Percentiles rank a stretch among this genome's conserved stretches.
Evolutionary conservation across 2,113 vertebrate species (phyloP).

Genomic region (Gymnorhina tibicen): DNA sequence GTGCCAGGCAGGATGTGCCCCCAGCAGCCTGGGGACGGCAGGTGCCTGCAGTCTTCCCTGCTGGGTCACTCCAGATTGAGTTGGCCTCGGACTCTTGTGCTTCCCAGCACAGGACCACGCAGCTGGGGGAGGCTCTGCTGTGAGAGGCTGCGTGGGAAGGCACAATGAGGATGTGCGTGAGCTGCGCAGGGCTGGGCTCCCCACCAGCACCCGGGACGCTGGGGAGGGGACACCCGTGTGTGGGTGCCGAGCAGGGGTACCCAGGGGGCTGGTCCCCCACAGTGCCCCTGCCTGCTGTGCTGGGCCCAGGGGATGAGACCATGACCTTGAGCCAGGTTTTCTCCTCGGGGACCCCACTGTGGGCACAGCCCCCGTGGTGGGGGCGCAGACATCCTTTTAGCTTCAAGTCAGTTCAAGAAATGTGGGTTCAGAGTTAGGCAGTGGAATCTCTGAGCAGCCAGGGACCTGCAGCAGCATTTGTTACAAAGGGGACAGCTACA

Average conservation of each 20-base stretch:
- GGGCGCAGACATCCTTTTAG: accelerated
- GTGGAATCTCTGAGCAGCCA: neutral
- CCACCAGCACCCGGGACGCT: neutral
- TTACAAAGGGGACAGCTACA: neutral
- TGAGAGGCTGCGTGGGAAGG: neutral
- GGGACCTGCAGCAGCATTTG: neutral
- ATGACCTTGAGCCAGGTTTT: constrained; percentile 30
- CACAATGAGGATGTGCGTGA: neutral
- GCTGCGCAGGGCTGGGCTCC: neutral
- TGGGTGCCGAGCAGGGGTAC: neutral
- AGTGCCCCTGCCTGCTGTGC: neutral
- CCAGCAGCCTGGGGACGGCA: neutral
- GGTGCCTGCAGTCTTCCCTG: accelerated
- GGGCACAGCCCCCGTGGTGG: accelerated
- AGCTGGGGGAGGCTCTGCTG: neutral
- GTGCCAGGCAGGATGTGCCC: neutral
- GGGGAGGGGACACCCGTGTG: accelerated
- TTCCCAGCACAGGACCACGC: neutral
- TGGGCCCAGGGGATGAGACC: neutral
- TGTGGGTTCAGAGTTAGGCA: neutral
- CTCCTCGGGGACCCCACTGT: neutral
- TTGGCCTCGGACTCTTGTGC: neutral
- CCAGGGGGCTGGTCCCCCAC: neutral
- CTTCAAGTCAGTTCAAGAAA: neutral
- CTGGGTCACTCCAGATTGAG: neutral